A percentile compares a stretch with the other conserved stretches of the same genome.
These are phyloP conservation scores for Bathynomus jamesi DNA, from an alignment of 1,140 invertebrate genomes.

Conservation along the genomic window DNA sequence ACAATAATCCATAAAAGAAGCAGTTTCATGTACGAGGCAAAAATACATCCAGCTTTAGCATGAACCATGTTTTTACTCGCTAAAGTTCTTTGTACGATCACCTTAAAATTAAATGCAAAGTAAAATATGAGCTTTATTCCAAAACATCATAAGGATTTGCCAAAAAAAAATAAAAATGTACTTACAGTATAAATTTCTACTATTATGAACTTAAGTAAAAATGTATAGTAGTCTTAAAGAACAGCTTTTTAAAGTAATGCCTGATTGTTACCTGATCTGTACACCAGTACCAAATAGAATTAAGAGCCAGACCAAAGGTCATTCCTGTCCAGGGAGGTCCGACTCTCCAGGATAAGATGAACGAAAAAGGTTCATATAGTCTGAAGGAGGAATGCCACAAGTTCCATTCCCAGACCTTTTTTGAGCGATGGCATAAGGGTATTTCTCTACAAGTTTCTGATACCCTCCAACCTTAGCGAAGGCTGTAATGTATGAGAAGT, in stretches of 20 bases:
- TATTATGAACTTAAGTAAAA: too few relatives aligned
- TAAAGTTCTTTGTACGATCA: constrained; percentile 51
- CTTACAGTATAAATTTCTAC: too few relatives aligned
- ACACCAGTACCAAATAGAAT: constrained; percentile 53
- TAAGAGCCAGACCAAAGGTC: constrained; percentile 47
- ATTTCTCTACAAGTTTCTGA: constrained; percentile 43
- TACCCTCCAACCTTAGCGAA: constrained; percentile 50
- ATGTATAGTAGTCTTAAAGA: too few relatives aligned
- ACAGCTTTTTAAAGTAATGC: too few relatives aligned
- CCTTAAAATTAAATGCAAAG: constrained; percentile 31
- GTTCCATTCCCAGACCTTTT: constrained; percentile 38
- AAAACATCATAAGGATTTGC: too few relatives aligned
- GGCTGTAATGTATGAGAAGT: constrained; percentile 41
- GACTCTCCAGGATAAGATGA: constrained; percentile 42
- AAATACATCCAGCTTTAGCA: constrained; percentile 49
- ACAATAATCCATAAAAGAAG: constrained; percentile 50
- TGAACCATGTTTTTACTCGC: constrained; percentile 50
- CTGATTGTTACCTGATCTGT: constrained; percentile 47
- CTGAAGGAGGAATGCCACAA: constrained; percentile 42
- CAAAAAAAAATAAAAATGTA: too few relatives aligned
- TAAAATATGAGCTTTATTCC: too few relatives aligned
- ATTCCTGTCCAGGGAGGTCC: constrained; percentile 52
- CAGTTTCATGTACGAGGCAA: constrained; percentile 52
- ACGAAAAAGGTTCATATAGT: constrained; percentile 47
- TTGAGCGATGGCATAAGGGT: constrained; percentile 34